Evolutionary conservation across 2,797 vertebrate genomes (phyloP).

Genomic region (Melanotaenia parkinsoni): DNA sequence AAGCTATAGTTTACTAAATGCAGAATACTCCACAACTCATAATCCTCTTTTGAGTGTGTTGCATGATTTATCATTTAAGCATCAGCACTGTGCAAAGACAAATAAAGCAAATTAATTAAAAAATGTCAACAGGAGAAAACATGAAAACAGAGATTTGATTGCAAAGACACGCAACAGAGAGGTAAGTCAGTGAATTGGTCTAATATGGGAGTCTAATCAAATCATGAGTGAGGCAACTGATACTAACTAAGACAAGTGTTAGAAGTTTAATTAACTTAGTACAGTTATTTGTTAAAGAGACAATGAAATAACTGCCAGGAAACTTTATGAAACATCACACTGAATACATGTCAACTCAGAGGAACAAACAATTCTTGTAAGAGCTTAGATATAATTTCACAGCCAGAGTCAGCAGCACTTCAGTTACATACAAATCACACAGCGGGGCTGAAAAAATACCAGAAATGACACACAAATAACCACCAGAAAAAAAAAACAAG

Average conservation of each 20-base stretch:
- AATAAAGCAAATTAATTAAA: background rate
- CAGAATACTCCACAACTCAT: background rate
- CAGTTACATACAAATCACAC: conserved; percentile 50
- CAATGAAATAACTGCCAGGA: background rate
- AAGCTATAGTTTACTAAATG: too few relatives aligned
- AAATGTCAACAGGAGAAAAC: background rate
- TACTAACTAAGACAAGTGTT: background rate
- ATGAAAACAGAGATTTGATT: background rate
- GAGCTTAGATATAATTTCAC: conserved; percentile 28
- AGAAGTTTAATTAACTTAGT: background rate
- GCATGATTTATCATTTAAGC: background rate
- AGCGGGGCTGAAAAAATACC: conserved; percentile 41
- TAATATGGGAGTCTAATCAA: background rate
- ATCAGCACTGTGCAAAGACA: background rate
- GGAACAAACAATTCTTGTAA: conserved; percentile 18
- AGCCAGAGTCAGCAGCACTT: conserved; percentile 12
- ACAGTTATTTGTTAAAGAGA: background rate
- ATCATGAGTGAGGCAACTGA: background rate
- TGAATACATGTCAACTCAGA: background rate
- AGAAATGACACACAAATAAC: conserved; percentile 12
- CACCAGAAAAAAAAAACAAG: conserved; percentile 1
- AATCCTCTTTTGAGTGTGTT: background rate
- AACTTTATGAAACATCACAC: background rate
- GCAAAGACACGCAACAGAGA: background rate
- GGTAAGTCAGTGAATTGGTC: background rate